Evolutionary conservation across 2,888 invertebrate genomes (phyloP).

Genomic region (Caenorhabditis plicata): DNA sequence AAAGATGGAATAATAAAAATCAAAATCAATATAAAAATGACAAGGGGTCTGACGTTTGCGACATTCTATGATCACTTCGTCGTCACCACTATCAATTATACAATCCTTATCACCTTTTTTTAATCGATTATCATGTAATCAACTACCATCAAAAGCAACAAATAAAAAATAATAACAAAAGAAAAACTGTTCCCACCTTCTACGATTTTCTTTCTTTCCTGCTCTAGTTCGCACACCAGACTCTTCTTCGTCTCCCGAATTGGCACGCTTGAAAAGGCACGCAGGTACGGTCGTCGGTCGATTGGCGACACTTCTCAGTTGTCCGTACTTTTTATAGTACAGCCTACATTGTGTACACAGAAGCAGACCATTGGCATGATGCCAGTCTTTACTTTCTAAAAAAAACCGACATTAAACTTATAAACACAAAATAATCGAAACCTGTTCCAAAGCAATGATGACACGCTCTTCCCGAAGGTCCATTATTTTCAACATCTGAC

Average conservation of each 20-base stretch:
- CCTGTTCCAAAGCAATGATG: constrained; percentile 78
- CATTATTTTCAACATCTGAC: constrained; percentile 47
- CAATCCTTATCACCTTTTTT: too few species aligned
- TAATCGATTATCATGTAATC: too few species aligned
- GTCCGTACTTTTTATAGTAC: constrained; percentile 79
- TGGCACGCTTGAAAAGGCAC: constrained; percentile 63
- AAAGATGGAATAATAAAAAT: too few species aligned
- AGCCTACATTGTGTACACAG: constrained; percentile 79
- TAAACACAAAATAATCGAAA: too few species aligned
- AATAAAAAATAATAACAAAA: constrained; percentile 6
- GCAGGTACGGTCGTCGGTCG: constrained; percentile 66
- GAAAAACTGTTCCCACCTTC: constrained; percentile 8
- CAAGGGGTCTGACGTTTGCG: constrained; percentile 2
- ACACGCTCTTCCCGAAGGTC: constrained; percentile 78
- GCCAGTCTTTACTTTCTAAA: constrained; percentile 76
- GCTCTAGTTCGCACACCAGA: constrained; percentile 45
- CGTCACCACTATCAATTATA: too few species aligned
- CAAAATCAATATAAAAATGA: too few species aligned
- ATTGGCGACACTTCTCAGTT: constrained; percentile 70
- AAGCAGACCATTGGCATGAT: constrained; percentile 75
- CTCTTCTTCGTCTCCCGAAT: constrained; percentile 38
- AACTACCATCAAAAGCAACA: constrained; percentile 12
- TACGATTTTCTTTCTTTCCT: constrained; percentile 40
- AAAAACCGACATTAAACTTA: constrained; percentile 3
- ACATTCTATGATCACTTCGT: too few species aligned